A percentile compares a stretch with the other conserved stretches of the same genome.
Conservation (phyloP, 2,888 invertebrate species). For the Drosophila testacea region DNA sequence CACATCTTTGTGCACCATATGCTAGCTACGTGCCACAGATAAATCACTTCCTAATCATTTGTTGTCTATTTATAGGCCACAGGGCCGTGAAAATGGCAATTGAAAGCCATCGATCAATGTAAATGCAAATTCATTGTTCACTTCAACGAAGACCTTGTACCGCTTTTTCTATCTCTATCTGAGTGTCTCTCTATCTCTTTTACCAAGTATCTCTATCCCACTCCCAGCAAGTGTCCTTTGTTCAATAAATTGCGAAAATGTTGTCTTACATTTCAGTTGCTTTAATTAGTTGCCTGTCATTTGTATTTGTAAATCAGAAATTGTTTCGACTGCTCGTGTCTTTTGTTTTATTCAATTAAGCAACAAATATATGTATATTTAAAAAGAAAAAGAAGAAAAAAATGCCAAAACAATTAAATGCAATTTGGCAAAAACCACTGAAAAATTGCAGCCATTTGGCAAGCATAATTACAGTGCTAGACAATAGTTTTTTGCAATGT, state of each 20-base stretch:
- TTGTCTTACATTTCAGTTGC: slow-evolving; percentile 55
- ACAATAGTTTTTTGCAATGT: slow-evolving; percentile 34
- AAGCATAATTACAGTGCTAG: slow-evolving; percentile 26
- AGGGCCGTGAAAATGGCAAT: slow-evolving; percentile 60
- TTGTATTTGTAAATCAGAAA: slow-evolving; percentile 22
- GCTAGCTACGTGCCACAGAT: slow-evolving; percentile 35
- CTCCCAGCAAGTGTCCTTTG: slow-evolving; percentile 24
- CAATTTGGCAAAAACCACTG: slow-evolving; percentile 39
- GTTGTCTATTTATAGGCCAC: slow-evolving; percentile 55
- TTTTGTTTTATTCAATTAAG: slow-evolving; percentile 31
- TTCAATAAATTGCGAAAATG: slow-evolving; percentile 54
- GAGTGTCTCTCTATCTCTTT: background rate
- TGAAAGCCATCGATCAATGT: slow-evolving; percentile 67
- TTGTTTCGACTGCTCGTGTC: slow-evolving; percentile 20
- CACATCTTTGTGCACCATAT: slow-evolving; percentile 30
- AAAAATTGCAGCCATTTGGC: slow-evolving; percentile 34
- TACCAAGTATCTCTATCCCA: background rate
- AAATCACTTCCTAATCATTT: slow-evolving; percentile 62
- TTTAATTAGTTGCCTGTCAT: slow-evolving; percentile 47
- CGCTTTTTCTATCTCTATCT: slow-evolving; percentile 1
- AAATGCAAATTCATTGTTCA: slow-evolving; percentile 49
- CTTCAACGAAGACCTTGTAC: slow-evolving; percentile 34
- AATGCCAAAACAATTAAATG: slow-evolving; percentile 25
- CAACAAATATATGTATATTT: slow-evolving; percentile 9
- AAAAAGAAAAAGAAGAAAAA: background rate